phyloP scores from a whole-genome alignment of 2,113 vertebrate species.

The Felis chaus region DNA sequence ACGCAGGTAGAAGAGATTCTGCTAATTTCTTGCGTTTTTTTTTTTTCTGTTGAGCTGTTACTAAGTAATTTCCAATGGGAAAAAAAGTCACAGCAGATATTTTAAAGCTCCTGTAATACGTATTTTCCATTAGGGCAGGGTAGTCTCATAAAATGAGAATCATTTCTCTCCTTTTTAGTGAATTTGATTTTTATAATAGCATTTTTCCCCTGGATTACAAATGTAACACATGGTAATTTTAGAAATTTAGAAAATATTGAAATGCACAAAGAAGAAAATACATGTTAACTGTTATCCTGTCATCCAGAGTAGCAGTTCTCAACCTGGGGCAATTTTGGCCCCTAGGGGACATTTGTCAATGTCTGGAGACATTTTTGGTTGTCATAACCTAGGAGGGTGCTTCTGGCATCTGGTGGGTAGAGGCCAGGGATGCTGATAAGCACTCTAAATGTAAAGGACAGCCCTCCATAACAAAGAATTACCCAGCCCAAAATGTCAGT shows the following conservation, averaged over 20 bases:
- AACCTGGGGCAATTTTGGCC: not conserved
- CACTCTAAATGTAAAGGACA: not conserved
- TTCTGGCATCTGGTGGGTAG: not conserved
- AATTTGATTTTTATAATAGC: conserved; percentile 21
- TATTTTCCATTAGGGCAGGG: conserved; percentile 16
- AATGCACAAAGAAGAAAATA: not conserved
- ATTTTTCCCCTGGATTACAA: not conserved
- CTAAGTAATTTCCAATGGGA: conserved; percentile 12
- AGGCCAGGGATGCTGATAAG: not conserved
- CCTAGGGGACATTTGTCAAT: not conserved
- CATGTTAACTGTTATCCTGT: not conserved
- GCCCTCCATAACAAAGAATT: not conserved
- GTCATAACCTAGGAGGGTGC: not conserved
- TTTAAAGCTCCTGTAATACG: not conserved
- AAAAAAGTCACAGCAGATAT: not conserved
- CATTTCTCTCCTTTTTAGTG: not conserved
- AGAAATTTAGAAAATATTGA: conserved; percentile 31
- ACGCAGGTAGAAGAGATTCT: conserved; percentile 87
- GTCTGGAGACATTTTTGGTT: conserved; percentile 27
- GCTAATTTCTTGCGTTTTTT: not conserved
- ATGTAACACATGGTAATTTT: conserved; percentile 31
- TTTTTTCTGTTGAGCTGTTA: conserved; percentile 38
- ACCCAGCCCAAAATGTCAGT: not conserved
- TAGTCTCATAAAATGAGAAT: conserved; percentile 30
- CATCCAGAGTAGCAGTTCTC: not conserved